Base-by-base conservation (phyloP, 2,113 vertebrate genomes). In the Rattus rattus region DNA sequence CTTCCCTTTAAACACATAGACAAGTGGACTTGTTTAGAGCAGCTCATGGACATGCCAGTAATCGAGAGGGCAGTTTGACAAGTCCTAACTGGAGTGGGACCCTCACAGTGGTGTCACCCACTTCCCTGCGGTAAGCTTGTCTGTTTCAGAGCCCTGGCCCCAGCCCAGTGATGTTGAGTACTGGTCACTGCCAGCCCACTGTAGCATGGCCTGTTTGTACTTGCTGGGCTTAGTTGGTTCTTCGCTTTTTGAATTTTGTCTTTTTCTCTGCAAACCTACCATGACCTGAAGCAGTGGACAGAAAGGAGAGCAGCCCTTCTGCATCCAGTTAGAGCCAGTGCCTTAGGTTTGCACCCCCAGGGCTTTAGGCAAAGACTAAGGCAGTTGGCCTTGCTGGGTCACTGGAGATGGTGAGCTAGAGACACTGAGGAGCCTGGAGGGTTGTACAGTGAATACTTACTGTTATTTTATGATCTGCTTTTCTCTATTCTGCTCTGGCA, bases 371-470 rank as follows among this genome's bases (percentile, higher is more conserved):
- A 67, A 16, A 33, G 24, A 24, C 79, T 59, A 22, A n/a, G 59
- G n/a, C 13, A 12, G 79, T 30, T 20, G 61, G 83, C 16, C 36
- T 7, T n/a, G 52, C 14, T 30, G 76, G 39, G 3, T n/a, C 75
- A 4, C 0, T 19, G 67, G 79, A 76, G 26, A 67, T 12, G 20
- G 0, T 0, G 19, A 56, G 47, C 59, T n/a, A 52, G 16, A 39
- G 14, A 69, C 28, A n/a, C 52, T 16, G 4, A 43, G 22, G 79
- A 47, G 20, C 30, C 14, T n/a, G 54, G 28, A 26, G 12, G 20
- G 17, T 12, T 9, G 0, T 36, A 33, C 0, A 54, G 20, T 67
- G 19, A 14, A 39, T 33, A 0, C 26, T 28, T 56, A 33, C 75
- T 39, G 7, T 49, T 16, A 14, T 11, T 63, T 24, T 56, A 12